phyloP scores from a whole-genome alignment of 2,797 vertebrate species.

The Enteromius fasciolatus region DNA sequence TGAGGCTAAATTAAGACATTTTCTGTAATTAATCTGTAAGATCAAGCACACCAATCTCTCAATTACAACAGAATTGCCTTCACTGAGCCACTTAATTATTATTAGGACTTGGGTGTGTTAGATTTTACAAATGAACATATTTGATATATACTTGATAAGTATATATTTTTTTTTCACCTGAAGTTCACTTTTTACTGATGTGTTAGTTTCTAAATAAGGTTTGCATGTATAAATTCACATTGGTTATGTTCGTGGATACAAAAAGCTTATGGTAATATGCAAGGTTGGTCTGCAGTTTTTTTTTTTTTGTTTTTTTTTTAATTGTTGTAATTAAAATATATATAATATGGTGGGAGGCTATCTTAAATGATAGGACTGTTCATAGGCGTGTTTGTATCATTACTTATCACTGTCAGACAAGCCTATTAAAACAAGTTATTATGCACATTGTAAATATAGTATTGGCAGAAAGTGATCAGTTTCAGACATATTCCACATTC shows the following conservation, averaged over 20 bases:
- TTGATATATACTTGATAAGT: no score
- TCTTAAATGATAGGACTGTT: no score
- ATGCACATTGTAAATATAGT: neutral
- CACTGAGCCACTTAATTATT: neutral
- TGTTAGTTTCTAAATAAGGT: neutral
- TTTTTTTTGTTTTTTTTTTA: no score
- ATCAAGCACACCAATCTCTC: neutral
- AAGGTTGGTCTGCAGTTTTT: neutral
- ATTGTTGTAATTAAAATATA: neutral
- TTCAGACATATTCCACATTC: neutral
- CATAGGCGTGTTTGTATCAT: no score
- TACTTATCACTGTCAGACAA: neutral
- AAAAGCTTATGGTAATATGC: neutral
- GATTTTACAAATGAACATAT: neutral
- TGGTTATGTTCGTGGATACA: neutral
- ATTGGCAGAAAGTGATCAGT: neutral
- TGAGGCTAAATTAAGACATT: neutral
- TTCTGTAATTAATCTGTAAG: neutral
- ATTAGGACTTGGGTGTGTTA: neutral
- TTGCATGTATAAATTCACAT: neutral
- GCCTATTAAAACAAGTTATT: neutral
- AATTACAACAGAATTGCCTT: neutral
- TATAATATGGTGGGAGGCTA: neutral
- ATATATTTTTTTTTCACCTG: neutral
- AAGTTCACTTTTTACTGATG: neutral